Evolutionary conservation across 2,888 invertebrate species (phyloP), one percentile per base, ranked within the genome.

Genomic region (Parapristionchus giblindavisi): DNA sequence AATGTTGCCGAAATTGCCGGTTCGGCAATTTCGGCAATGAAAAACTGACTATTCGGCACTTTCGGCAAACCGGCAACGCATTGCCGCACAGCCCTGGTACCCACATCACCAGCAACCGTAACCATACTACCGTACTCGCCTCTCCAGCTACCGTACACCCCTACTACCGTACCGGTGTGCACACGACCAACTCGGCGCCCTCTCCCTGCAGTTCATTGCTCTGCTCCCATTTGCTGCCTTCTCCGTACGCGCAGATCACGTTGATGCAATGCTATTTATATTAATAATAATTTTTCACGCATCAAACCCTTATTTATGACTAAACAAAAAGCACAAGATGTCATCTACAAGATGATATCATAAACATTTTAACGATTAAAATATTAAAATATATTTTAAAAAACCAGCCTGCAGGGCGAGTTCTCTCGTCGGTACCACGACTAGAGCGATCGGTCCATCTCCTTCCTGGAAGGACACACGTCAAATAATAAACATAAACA

Each of bases 171-270:
- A 90, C 91, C 14, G 91, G 91, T 11, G 91, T 91, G 61, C 90
- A 90, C 8, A 91, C 91, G 70, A 91, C 90, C 79, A 92, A 90
- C 84, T 92, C 92, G n/a, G 91, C 91, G 32, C 92, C 94, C 61
- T 90, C 93, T 91, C 97, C 94, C 38, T 77, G 61, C 81, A 98
- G 91, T 0, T 96, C 98, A 90, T 97, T 94, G 76, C 91, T 91
- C 89, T 99, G 99, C 89, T 99, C 99, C 94, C 96, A 99, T 89
- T 99, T 97, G 51, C 94, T 96, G 0, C 98, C 98, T 6, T 99
- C 99, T 43, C 99, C 99, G 87, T 90, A 91, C 0, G 90, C 90
- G 87, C 91, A 91, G 60, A 90, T 90, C 21, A 90, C 89, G 34
- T 89, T 88, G 60, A 91, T 89, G 82, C 90, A 89, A 84, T 89